Evolutionary conservation across 2,888 invertebrate species (phyloP), one percentile per base, ranked within the genome.

Genomic region (Dryococelus australis): DNA sequence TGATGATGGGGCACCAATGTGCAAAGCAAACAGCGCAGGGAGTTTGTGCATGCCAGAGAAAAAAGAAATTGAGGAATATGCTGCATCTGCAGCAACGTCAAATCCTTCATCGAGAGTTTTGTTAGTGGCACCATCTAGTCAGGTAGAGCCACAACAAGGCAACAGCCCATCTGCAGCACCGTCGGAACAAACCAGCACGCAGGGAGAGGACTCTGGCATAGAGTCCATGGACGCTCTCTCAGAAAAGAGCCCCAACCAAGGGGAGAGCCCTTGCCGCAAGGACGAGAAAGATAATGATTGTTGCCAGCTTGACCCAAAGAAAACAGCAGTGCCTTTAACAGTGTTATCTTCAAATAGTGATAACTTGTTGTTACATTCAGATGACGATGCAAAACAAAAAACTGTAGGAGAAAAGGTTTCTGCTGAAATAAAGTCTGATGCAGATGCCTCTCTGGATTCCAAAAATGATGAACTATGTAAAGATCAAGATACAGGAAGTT

Each of bases 201-300:
- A 96, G 90, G 97, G 97, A 84, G 98, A 98, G 91, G 97, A 98
- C 92, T 97, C 97, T 87, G 98, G 98, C 26, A 98, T 98, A 87
- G 98, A 98, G 92, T 97, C 97, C 78, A 97, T 98, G 98, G 98
- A 98, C 92, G 97, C 98, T 3, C 92, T 97, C n/a, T 97, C 97
- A 28, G 98, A 98, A 92, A 98, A 98, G 92, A 97, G 96, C 89
- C 97, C 97, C n/a, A 97, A 97, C 92, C 97, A 97, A 92, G 96
- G 97, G 20, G 91, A 91, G 86, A 90, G 90, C 84, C 92, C 92
- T 78, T 90, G 91, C 89, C 90, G 92, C 85, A 92, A 92, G 89
- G 92, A 92, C 86, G 91, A 91, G 85, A 91, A 91, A 87, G 90
- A 91, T 24, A 80, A 47, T 85, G 88, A 88, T 53, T 87, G 93